Conservation (phyloP, 2,888 invertebrate species). For the Perizoma affinitatum region DNA sequence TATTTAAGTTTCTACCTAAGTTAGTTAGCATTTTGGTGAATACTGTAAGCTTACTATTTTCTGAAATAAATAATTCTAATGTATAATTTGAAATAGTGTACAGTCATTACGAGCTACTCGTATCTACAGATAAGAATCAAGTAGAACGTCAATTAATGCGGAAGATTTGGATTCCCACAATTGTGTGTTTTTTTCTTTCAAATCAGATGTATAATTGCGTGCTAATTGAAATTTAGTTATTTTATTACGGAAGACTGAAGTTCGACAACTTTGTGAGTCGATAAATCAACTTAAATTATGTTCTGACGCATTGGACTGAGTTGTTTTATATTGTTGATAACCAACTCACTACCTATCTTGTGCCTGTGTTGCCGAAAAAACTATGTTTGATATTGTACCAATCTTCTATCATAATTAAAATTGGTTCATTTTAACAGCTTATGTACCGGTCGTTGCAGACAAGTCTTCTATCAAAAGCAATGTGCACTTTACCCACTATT, state of each 20-base stretch:
- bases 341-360: too few relatives aligned
- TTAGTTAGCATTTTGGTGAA: too few relatives aligned
- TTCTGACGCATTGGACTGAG: too few relatives aligned
- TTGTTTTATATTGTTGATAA: too few relatives aligned
- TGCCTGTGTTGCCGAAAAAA: too few relatives aligned
- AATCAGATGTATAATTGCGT: constrained; percentile 16
- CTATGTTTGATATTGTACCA: too few relatives aligned
- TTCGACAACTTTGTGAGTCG: not conserved
- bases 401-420: too few relatives aligned
- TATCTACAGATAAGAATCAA: constrained; percentile 19
- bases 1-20: too few relatives aligned
- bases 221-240: constrained; percentile 25
- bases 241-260: constrained; percentile 32
- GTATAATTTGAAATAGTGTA: constrained; percentile 3
- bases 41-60: too few relatives aligned
- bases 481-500: not conserved
- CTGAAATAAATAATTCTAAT: too few relatives aligned
- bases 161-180: constrained; percentile 24
- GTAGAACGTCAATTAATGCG: constrained; percentile 15
- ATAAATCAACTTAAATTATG: not conserved
- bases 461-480: not conserved
- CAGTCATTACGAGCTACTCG: constrained; percentile 5
- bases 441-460: not conserved
- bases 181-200: constrained; percentile 20
- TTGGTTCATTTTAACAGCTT: too few relatives aligned